These are phyloP conservation scores for Aphidoletes aphidimyza DNA, from an alignment of 2,888 invertebrate species.

Conservation along the genomic window DNA sequence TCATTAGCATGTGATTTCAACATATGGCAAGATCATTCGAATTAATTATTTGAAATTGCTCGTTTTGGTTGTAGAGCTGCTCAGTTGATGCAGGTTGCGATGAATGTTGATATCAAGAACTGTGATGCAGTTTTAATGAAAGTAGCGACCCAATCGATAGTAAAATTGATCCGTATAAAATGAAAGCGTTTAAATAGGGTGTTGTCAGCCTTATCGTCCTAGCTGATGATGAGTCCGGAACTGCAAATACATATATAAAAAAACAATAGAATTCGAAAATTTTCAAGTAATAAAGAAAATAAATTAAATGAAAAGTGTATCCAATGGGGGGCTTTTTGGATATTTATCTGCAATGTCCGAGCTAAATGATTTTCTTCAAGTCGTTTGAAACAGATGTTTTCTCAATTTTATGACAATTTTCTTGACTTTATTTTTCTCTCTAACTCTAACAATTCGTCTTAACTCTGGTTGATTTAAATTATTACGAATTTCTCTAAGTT, in stretches of 20 bases:
- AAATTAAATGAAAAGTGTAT: no score
- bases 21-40: not conserved
- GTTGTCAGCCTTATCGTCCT: not conserved
- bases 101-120: slow-evolving; percentile 26
- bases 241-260: not conserved
- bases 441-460: no score
- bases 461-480: no score
- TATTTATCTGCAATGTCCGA: no score
- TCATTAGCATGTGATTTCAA: not conserved
- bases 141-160: slow-evolving; percentile 4
- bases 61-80: not conserved
- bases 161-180: slow-evolving; percentile 44
- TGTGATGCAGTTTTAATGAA: slow-evolving; percentile 41
- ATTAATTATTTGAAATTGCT: slow-evolving; percentile 30
- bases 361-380: no score
- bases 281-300: no score
- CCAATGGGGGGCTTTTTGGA: no score
- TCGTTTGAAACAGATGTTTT: no score
- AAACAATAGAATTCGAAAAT: no score
- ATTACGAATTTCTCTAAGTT: no score
- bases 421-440: no score
- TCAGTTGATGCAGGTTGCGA: slow-evolving; percentile 35
- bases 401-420: no score
- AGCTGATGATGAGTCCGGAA: slow-evolving; percentile 37
- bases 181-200: slow-evolving; percentile 7